A percentile compares a stretch with the other conserved stretches of the same genome.
Conservation (phyloP, 2,888 invertebrate species). For the Noctua comes region DNA sequence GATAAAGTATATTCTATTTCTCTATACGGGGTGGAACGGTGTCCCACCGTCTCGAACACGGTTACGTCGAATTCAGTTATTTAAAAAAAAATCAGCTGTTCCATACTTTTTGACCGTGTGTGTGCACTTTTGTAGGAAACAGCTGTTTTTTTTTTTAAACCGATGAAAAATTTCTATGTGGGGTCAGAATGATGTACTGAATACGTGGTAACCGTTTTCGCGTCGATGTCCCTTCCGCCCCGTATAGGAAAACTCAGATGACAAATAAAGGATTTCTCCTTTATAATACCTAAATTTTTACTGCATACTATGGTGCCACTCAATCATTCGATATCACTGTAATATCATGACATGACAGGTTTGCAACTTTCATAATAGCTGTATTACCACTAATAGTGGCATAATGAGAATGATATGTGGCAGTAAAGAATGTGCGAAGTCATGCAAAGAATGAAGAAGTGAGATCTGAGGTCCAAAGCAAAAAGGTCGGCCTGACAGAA, state of each 20-base stretch:
- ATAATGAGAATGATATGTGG: neutral
- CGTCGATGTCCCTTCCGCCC: too few species aligned
- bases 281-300: neutral
- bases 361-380: neutral
- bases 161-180: too few species aligned
- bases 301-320: neutral
- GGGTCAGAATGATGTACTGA: too few species aligned
- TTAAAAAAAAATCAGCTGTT: too few species aligned
- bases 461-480: neutral
- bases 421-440: conserved; percentile 16
- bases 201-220: too few species aligned
- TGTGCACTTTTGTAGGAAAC: too few species aligned
- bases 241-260: too few species aligned
- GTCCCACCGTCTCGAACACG: too few species aligned
- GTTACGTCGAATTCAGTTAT: too few species aligned
- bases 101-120: too few species aligned
- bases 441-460: conserved; percentile 12
- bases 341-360: neutral
- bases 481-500: neutral
- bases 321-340: neutral
- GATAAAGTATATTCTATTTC: neutral
- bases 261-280: neutral
- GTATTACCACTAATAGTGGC: neutral
- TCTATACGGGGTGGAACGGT: too few species aligned
- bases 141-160: too few species aligned